Evolutionary conservation across 2,888 invertebrate species (phyloP), one percentile per base, ranked within the genome.

Genomic region (Agrochola lychnidis): DNA sequence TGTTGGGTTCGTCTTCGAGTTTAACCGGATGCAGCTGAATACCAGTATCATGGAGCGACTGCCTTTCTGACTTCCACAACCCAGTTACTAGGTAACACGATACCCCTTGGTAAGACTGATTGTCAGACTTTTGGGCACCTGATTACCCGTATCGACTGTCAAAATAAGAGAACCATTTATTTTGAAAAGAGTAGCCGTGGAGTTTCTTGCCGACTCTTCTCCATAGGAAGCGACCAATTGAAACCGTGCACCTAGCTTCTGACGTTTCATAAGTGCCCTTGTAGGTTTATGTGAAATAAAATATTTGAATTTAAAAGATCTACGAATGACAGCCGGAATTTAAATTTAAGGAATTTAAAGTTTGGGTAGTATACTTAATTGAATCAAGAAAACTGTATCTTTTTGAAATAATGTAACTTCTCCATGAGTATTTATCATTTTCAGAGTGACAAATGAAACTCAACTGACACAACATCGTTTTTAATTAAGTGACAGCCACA

Each of bases 401-500:
- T 30, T 30, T 30, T 30, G 30, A 30, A 30, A 30, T 1, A 30
- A 30, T 30, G 30, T 30, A 30, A 30, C 30, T 30, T 30, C 30
- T 30, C 30, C 30, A 30, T 30, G 30, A 30, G 30, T 30, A 30
- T 2, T 30, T 42, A 36, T 6, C 30, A 53, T 78, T 64, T 59
- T 14, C 22, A 36, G 10, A 78, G 53, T 70, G 25, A 61, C 25
- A 78, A 78, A 78, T 66, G 19, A 61, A 45, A 45, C n/a, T 51
- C 22, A 78, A 53, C 14, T 45, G 64, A 78, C 42, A 57, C 9
- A 19, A 14, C 30, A 68, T 4, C 25, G 22, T 64, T 78, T 59
- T 78, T 67, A 67, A 81, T 81, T 57, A 68, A 40, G 22, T 53
- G 45, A 70, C 76, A 67, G 62, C 36, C 67, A 7, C 22, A 75